Evolutionary conservation across 2,888 invertebrate species (phyloP).

Genomic region (Tetropium fuscum): DNA sequence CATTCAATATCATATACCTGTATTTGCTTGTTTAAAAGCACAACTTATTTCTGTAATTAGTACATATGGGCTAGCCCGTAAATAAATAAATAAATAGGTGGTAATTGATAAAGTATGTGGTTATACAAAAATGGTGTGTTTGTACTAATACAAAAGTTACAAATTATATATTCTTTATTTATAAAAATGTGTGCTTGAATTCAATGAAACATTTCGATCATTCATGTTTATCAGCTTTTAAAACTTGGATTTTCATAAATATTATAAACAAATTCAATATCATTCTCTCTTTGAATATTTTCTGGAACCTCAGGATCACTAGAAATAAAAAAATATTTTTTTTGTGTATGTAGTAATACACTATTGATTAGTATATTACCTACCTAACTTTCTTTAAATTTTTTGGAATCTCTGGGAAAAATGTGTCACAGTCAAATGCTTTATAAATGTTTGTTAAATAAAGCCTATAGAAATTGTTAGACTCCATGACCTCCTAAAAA

Average conservation of each 20-base stretch:
- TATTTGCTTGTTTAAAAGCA: no score
- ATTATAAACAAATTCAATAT: slow-evolving; percentile 78
- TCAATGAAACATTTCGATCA: no score
- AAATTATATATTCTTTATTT: no score
- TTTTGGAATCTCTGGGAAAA: slow-evolving; percentile 78
- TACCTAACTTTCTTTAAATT: slow-evolving; percentile 70
- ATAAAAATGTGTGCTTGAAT: no score
- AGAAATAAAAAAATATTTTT: slow-evolving; percentile 41
- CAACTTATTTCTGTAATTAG: no score
- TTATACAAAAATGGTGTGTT: no score
- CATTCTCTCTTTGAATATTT: slow-evolving; percentile 81
- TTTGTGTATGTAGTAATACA: background rate
- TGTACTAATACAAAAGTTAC: no score
- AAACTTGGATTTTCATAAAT: slow-evolving; percentile 73
- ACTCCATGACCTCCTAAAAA: slow-evolving; percentile 77
- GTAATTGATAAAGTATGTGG: no score
- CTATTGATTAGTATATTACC: slow-evolving; percentile 50
- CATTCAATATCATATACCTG: no score
- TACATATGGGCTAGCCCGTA: no score
- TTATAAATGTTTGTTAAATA: slow-evolving; percentile 86
- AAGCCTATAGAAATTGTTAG: slow-evolving; percentile 77
- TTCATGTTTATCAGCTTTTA: no score
- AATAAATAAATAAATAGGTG: no score
- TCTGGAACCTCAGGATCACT: slow-evolving; percentile 73
- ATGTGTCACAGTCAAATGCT: slow-evolving; percentile 87